phyloP scores from a whole-genome alignment of 35 echinoderm and acorn worm genomes.

The Diadema setosum region DNA sequence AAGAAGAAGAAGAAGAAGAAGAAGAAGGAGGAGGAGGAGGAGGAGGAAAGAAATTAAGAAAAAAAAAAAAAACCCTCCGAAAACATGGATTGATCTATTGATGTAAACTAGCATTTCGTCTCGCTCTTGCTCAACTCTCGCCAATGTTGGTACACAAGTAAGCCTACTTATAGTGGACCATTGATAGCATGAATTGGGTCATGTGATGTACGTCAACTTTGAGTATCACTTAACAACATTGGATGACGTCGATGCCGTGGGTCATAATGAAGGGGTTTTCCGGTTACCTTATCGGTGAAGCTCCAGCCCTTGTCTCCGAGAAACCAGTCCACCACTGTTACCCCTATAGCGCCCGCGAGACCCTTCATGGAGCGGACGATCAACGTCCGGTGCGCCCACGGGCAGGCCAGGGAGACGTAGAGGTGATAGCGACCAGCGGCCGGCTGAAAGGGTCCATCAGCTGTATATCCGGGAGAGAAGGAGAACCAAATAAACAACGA shows the following conservation, averaged over 20 bases:
- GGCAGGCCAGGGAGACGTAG: slow-evolving; percentile 85
- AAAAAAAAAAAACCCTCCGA: too few relatives aligned
- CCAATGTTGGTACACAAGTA: too few relatives aligned
- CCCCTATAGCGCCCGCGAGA: slow-evolving; percentile 45
- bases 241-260: neutral
- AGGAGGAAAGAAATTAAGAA: too few relatives aligned
- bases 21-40: too few relatives aligned
- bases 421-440: slow-evolving; percentile 73
- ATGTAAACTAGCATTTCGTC: too few relatives aligned
- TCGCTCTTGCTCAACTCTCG: too few relatives aligned
- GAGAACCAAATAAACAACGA: neutral
- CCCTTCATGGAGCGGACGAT: slow-evolving; percentile 75
- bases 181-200: too few relatives aligned
- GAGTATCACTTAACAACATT: too few relatives aligned
- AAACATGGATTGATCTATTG: too few relatives aligned
- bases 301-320: slow-evolving; percentile 72
- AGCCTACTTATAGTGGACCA: too few relatives aligned
- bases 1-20: too few relatives aligned
- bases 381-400: slow-evolving; percentile 78
- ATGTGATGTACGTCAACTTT: too few relatives aligned
- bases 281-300: slow-evolving; percentile 74
- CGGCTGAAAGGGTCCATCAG: slow-evolving; percentile 83
- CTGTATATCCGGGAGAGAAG: neutral
- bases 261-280: neutral
- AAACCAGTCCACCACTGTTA: slow-evolving; percentile 91